Conservation (phyloP, 2,113 vertebrate genomes). For the Miniopterus natalensis region DNA sequence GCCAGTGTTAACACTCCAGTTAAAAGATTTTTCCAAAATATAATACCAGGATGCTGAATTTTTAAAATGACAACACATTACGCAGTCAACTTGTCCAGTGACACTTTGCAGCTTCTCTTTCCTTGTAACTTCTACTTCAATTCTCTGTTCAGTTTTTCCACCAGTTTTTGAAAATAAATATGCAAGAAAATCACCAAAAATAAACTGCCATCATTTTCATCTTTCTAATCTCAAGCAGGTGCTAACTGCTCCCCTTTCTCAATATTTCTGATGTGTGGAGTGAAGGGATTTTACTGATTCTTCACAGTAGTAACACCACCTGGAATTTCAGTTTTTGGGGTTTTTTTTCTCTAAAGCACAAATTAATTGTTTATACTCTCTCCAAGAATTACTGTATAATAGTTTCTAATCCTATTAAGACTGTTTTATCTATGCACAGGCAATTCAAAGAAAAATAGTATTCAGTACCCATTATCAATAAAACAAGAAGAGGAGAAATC, state of each 20-base stretch:
- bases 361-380: conserved; percentile 9
- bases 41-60: background rate
- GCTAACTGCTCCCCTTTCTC: background rate
- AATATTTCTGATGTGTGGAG: background rate
- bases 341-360: background rate
- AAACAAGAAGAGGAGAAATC: background rate
- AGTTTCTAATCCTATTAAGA: background rate
- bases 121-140: background rate
- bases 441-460: conserved; percentile 34
- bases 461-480: background rate
- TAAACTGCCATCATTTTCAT: background rate
- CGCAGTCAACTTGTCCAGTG: background rate
- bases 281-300: background rate
- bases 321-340: background rate
- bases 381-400: background rate
- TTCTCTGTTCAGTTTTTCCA: background rate
- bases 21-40: background rate
- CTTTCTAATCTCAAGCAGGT: background rate
- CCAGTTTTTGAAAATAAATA: conserved; percentile 1
- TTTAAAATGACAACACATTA: background rate
- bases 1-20: background rate
- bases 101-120: background rate
- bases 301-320: background rate
- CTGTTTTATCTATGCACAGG: background rate
- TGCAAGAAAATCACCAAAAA: background rate